phyloP scores from a whole-genome alignment of 1,140 invertebrate genomes.

The Venturia canescens region DNA sequence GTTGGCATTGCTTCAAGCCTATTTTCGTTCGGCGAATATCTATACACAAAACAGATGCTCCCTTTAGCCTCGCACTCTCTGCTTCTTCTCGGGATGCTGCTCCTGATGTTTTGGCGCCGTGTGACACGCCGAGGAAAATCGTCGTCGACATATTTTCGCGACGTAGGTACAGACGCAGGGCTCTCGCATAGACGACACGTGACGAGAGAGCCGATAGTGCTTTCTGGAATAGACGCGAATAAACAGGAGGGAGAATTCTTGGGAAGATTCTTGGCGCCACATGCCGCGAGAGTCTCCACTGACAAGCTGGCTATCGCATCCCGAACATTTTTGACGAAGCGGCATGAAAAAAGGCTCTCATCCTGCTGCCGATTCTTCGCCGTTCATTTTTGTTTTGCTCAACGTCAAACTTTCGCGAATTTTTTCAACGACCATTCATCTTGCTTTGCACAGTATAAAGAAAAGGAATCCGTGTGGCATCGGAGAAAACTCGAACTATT shows the following conservation, averaged over 20 bases:
- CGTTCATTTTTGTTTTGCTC: background rate
- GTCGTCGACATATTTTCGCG: background rate
- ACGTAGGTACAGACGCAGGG: background rate
- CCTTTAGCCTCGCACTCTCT: constrained; percentile 38
- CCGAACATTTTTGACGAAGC: background rate
- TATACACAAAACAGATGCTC: constrained; percentile 51
- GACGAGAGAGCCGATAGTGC: background rate
- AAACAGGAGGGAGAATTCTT: background rate
- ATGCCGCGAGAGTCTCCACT: background rate
- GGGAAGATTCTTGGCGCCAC: background rate
- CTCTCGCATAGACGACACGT: background rate
- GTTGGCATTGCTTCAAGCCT: constrained; percentile 66
- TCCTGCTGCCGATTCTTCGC: background rate
- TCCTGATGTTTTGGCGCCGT: constrained; percentile 17
- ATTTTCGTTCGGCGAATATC: constrained; percentile 64
- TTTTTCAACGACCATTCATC: background rate
- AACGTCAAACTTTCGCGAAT: background rate
- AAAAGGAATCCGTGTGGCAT: background rate
- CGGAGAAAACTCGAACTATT: background rate
- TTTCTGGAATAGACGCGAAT: background rate
- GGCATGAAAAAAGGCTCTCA: background rate
- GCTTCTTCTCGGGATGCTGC: background rate
- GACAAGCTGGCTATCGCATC: background rate
- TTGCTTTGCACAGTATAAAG: background rate
- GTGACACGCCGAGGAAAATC: background rate